phyloP scores from a whole-genome alignment of 37 sponge, comb jelly and placozoan species.

The Cladorhizidae sp. region DNA sequence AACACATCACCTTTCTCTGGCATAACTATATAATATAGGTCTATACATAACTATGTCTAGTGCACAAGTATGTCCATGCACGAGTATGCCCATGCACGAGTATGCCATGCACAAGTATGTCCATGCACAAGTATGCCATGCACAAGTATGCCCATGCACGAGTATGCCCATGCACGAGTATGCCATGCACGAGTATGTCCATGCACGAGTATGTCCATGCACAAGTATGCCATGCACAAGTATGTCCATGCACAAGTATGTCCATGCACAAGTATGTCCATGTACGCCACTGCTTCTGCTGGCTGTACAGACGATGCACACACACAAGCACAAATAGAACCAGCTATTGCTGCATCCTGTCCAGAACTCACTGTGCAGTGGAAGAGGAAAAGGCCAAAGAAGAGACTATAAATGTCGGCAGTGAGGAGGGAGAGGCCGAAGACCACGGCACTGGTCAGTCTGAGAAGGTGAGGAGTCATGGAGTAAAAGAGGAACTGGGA shows the following conservation, averaged over 20 bases:
- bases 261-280: conserved; percentile 10
- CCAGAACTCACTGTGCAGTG: conserved; percentile 59
- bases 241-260: background rate
- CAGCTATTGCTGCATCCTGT: background rate
- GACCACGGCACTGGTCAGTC: conserved; percentile 75
- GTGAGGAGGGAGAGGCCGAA: conserved; percentile 89
- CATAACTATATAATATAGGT: too few species aligned
- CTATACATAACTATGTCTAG: too few species aligned
- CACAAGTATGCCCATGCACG: conserved; percentile 2
- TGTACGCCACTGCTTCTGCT: too few species aligned
- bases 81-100: too few species aligned
- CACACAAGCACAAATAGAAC: background rate
- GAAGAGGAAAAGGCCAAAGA: conserved; percentile 83
- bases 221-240: background rate
- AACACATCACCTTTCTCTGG: too few species aligned
- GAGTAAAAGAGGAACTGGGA: conserved; percentile 64
- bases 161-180: too few species aligned
- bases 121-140: conserved; percentile 3
- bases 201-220: too few species aligned
- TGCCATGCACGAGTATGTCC: too few species aligned
- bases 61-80: too few species aligned
- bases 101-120: background rate
- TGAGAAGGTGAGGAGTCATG: conserved; percentile 62
- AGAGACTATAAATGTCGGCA: conserved; percentile 78
- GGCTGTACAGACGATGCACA: too few species aligned